phyloP scores from a whole-genome alignment of 2,888 invertebrate genomes.

The Lasioglossum zephyrum region DNA sequence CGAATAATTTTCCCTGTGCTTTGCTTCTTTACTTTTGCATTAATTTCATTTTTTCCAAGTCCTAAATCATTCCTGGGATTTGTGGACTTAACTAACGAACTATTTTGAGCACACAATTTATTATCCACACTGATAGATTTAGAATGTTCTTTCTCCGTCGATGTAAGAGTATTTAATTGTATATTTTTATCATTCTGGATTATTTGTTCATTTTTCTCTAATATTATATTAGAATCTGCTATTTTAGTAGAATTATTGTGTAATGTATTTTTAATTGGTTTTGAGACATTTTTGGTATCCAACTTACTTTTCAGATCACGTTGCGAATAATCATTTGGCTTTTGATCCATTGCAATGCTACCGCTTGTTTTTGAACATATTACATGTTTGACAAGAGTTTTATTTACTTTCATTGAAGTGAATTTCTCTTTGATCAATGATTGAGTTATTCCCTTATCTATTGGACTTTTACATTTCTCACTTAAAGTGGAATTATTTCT shows the following conservation, averaged over 20 bases:
- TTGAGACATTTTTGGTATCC: conserved; percentile 61
- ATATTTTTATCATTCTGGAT: conserved; percentile 44
- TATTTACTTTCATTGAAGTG: conserved; percentile 69
- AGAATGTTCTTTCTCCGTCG: conserved; percentile 49
- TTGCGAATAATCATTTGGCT: conserved; percentile 59
- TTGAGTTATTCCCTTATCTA: conserved; percentile 68
- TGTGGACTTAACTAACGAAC: conserved; percentile 44
- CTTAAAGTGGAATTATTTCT: conserved; percentile 71
- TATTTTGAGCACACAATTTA: conserved; percentile 44
- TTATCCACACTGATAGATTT: conserved; percentile 36
- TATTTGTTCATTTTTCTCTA: conserved; percentile 62
- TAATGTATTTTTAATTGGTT: conserved; percentile 54
- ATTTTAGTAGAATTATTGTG: conserved; percentile 52
- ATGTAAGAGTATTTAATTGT: conserved; percentile 33
- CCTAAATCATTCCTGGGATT: conserved; percentile 71
- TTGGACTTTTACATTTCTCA: conserved; percentile 72
- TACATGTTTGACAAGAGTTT: conserved; percentile 71
- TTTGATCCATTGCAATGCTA: conserved; percentile 61
- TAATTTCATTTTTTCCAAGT: conserved; percentile 76
- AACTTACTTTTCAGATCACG: conserved; percentile 58
- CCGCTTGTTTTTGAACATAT: conserved; percentile 61
- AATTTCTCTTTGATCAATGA: conserved; percentile 73
- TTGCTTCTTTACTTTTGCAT: conserved; percentile 70
- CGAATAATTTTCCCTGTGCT: conserved; percentile 43
- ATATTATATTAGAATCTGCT: conserved; percentile 55